These are phyloP conservation scores for Nudaria mundana DNA, from an alignment of 2,888 invertebrate species.

Conservation along the genomic window DNA sequence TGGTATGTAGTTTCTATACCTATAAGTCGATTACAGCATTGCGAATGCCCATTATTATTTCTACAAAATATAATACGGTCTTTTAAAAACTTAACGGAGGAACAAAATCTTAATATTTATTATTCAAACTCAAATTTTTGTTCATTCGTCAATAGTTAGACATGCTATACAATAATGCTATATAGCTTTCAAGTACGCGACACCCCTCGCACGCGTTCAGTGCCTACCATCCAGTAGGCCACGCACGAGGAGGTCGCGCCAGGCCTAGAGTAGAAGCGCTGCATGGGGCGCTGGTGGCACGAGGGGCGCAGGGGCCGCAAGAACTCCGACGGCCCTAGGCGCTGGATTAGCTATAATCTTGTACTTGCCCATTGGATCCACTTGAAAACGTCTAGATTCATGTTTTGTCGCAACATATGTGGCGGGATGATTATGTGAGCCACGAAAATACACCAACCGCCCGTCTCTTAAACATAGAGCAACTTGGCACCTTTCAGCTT, in stretches of 20 bases:
- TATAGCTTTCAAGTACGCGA: slow-evolving; percentile 56
- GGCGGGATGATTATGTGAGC: slow-evolving; percentile 69
- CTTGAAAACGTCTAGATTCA: slow-evolving; percentile 69
- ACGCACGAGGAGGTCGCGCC: slow-evolving; percentile 79
- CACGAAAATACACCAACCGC: slow-evolving; percentile 72
- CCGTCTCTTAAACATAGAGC: slow-evolving; percentile 73
- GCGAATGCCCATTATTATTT: slow-evolving; percentile 33
- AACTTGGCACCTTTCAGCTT: slow-evolving; percentile 74
- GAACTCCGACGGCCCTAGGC: slow-evolving; percentile 35
- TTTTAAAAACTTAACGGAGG: slow-evolving; percentile 20
- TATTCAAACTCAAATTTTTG: slow-evolving; percentile 14
- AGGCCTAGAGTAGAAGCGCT: slow-evolving; percentile 73
- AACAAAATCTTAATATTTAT: slow-evolving; percentile 19
- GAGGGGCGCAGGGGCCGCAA: slow-evolving; percentile 43
- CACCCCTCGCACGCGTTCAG: slow-evolving; percentile 63
- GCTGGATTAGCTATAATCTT: slow-evolving; percentile 64
- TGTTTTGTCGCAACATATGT: slow-evolving; percentile 73
- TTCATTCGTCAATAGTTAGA: slow-evolving; percentile 22
- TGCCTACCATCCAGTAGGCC: slow-evolving; percentile 65
- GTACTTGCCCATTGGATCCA: slow-evolving; percentile 77
- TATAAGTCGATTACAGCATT: slow-evolving; percentile 28
- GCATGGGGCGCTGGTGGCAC: slow-evolving; percentile 63
- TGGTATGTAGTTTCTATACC: slow-evolving; percentile 10
- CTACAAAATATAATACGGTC: slow-evolving; percentile 42
- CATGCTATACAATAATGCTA: too few species aligned